phyloP scores from a whole-genome alignment of 2,888 invertebrate species.

The Orgyia antiqua region DNA sequence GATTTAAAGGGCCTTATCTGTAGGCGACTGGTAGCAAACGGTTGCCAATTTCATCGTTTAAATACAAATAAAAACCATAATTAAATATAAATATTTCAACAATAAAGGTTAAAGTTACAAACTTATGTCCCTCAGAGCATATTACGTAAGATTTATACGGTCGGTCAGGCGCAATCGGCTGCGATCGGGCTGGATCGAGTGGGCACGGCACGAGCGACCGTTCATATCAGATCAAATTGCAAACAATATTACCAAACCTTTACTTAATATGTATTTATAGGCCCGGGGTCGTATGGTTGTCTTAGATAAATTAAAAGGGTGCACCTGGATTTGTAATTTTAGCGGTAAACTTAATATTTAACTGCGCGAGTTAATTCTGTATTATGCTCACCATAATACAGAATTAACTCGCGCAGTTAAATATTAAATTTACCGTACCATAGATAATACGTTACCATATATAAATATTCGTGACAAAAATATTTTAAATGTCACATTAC shows the following conservation, averaged over 20 bases:
- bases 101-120: constrained; percentile 29
- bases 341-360: neutral
- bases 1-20: no score
- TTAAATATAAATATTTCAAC: constrained; percentile 27
- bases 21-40: no score
- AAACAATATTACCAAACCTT: constrained; percentile 30
- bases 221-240: constrained; percentile 32
- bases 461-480: no score
- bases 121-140: constrained; percentile 30
- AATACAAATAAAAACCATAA: neutral
- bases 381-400: no score
- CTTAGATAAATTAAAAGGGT: constrained; percentile 6
- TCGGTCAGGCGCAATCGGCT: constrained; percentile 28
- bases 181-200: constrained; percentile 32
- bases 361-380: no score
- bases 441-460: no score
- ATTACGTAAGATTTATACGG: constrained; percentile 38
- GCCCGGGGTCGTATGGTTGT: constrained; percentile 15
- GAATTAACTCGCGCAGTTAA: no score
- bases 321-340: neutral
- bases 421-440: no score
- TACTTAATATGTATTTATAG: constrained; percentile 24
- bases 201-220: constrained; percentile 37
- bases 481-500: no score
- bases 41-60: neutral